phyloP scores from a whole-genome alignment of 2,113 vertebrate genomes.

The Chloebia gouldiae region DNA sequence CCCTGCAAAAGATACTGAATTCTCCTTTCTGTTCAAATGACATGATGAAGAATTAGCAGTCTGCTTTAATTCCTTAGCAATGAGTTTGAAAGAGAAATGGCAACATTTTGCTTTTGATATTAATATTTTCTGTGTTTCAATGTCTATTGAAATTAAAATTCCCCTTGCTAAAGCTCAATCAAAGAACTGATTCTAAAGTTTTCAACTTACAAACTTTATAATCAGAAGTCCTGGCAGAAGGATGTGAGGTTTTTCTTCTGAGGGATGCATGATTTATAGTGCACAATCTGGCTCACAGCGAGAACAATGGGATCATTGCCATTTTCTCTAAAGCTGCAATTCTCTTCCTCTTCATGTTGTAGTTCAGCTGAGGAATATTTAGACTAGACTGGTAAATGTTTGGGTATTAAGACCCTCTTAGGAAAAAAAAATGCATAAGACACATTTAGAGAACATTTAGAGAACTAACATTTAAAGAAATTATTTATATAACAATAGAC shows the following conservation, averaged over 20 bases:
- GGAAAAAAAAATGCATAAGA: not conserved
- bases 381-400: constrained; percentile 34
- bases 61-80: not conserved
- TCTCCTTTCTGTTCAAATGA: not conserved
- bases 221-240: not conserved
- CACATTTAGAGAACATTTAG: not conserved
- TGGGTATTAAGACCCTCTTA: not conserved
- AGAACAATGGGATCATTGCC: not conserved
- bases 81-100: not conserved
- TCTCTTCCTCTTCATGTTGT: not conserved
- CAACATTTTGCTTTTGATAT: not conserved
- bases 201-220: not conserved
- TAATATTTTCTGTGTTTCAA: not conserved
- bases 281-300: not conserved
- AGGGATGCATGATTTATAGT: not conserved
- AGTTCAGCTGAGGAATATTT: constrained; percentile 32
- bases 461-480: not conserved
- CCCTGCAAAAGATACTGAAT: not conserved
- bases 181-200: not conserved
- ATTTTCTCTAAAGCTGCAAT: not conserved
- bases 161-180: not conserved
- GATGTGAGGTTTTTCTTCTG: not conserved
- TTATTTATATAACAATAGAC: constrained; percentile 11
- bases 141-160: not conserved
- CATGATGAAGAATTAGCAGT: not conserved